Conservation (phyloP, 64 coral and sea anemone species). For the Acropora yongei region DNA sequence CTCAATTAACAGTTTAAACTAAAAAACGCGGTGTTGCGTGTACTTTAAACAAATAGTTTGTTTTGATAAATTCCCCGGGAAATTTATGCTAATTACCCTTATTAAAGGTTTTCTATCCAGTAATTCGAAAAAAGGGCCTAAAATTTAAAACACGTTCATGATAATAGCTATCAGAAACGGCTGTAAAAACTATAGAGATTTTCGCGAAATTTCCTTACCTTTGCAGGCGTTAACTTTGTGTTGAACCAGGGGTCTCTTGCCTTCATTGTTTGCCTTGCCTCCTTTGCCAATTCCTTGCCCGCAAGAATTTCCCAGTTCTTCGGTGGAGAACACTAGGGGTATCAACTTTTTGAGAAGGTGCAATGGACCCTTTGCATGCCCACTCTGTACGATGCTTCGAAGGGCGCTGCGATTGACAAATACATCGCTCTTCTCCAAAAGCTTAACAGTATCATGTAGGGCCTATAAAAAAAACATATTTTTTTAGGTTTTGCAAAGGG, state of each 20-base stretch:
- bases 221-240: slow-evolving; percentile 43
- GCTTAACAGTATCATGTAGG: background rate
- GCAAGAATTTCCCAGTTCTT: slow-evolving; percentile 41
- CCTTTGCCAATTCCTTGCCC: slow-evolving; percentile 32
- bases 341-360: slow-evolving; percentile 30
- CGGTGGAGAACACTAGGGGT: slow-evolving; percentile 14
- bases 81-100: no score
- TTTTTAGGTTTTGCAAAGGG: background rate
- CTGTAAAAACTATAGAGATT: background rate
- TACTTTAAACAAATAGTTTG: no score
- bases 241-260: slow-evolving; percentile 20
- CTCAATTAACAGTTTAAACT: no score
- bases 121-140: background rate
- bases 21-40: no score
- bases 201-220: slow-evolving; percentile 9
- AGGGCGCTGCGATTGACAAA: slow-evolving; percentile 12
- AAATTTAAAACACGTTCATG: no score
- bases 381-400: slow-evolving; percentile 8
- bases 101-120: background rate
- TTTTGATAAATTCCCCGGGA: no score
- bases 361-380: background rate
- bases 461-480: background rate
- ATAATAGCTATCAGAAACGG: background rate
- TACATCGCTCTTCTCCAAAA: background rate
- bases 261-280: background rate